Evolutionary conservation across 2,113 vertebrate species (phyloP).

Genomic region (Xyrauchen texanus): DNA sequence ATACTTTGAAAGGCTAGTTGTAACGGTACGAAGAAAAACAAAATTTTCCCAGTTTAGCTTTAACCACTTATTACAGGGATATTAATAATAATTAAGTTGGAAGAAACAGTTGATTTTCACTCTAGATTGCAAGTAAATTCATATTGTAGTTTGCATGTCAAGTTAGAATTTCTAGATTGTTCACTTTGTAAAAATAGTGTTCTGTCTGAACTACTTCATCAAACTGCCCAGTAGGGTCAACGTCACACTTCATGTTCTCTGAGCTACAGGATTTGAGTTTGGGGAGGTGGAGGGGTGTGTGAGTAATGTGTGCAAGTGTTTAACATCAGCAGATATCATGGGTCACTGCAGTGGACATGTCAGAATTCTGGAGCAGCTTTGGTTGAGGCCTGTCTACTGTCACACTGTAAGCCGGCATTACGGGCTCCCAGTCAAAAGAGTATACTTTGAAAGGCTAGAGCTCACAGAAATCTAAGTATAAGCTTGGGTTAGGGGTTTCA

Average conservation of each 20-base stretch:
- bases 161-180: neutral
- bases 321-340: conserved; percentile 41
- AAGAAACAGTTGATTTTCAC: too few relatives aligned
- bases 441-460: neutral
- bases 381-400: neutral
- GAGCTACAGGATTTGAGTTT: neutral
- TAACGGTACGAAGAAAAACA: too few relatives aligned
- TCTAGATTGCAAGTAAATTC: neutral
- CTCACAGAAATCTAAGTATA: too few relatives aligned
- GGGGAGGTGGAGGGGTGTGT: too few relatives aligned
- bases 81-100: too few relatives aligned
- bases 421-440: conserved; percentile 28
- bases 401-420: conserved; percentile 17
- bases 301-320: too few relatives aligned
- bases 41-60: too few relatives aligned
- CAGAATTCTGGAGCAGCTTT: conserved; percentile 30
- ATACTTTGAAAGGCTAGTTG: too few relatives aligned
- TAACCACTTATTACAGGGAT: too few relatives aligned
- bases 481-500: too few relatives aligned
- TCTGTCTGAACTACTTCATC: too few relatives aligned
- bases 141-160: neutral
- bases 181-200: conserved; percentile 6
- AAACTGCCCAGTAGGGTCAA: neutral
- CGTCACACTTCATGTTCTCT: conserved; percentile 9
- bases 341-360: conserved; percentile 31